Conservation (phyloP, 2,888 invertebrate species). For the Pyralis farinalis region DNA sequence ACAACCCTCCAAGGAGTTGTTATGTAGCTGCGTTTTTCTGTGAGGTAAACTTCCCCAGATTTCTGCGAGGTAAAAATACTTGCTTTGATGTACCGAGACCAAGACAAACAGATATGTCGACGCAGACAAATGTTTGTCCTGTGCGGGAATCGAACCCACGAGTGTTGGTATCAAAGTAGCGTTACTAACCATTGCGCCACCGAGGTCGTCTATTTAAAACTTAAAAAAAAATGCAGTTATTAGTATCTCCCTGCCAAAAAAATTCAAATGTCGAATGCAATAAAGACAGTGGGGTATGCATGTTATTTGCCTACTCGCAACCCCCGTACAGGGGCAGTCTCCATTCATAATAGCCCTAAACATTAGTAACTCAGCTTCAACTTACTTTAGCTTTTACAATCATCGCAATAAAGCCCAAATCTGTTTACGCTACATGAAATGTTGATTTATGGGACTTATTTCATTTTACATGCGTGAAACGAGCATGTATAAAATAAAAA, state of each 20-base stretch:
- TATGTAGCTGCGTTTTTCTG: too few relatives aligned
- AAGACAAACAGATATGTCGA: too few relatives aligned
- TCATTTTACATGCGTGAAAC: constrained; percentile 74
- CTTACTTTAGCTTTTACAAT: constrained; percentile 37
- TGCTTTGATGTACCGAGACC: too few relatives aligned
- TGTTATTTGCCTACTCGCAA: constrained; percentile 65
- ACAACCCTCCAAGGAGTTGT: too few relatives aligned
- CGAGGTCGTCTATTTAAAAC: too few relatives aligned
- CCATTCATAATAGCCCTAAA: constrained; percentile 65
- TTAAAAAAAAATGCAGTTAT: too few relatives aligned
- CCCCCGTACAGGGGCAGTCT: constrained; percentile 56
- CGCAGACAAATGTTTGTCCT: too few relatives aligned
- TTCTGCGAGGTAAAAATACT: too few relatives aligned
- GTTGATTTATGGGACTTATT: constrained; percentile 73
- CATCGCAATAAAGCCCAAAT: constrained; percentile 19
- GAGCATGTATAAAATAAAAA: constrained; percentile 50
- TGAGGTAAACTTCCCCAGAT: too few relatives aligned
- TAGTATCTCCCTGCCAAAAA: not conserved
- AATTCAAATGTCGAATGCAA: constrained; percentile 42
- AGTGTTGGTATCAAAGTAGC: too few relatives aligned
- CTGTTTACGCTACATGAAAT: constrained; percentile 2
- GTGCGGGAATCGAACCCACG: too few relatives aligned
- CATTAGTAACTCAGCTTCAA: constrained; percentile 36
- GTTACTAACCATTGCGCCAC: too few relatives aligned
- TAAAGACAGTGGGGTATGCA: constrained; percentile 67